A percentile compares a stretch with the other conserved stretches of the same genome.
Evolutionary conservation across 2,113 vertebrate species (phyloP).

Genomic region (Cisticola juncidis): DNA sequence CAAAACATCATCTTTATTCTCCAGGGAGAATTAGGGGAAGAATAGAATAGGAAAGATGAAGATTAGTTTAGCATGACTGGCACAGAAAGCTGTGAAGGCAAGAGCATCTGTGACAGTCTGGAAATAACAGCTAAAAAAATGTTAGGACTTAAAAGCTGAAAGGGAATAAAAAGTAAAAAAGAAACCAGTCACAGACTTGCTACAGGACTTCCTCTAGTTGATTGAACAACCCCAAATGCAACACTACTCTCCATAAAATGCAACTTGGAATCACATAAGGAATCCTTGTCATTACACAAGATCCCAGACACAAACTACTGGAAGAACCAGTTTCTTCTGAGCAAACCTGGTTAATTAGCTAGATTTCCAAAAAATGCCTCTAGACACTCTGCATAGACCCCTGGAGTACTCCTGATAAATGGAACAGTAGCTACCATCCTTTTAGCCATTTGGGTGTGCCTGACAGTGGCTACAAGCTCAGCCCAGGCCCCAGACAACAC

Average conservation of each 20-base stretch:
- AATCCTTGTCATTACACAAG: neutral
- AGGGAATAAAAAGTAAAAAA: neutral
- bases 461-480: neutral
- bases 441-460: neutral
- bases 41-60: neutral
- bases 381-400: neutral
- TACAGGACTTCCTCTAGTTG: neutral
- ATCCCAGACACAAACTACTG: neutral
- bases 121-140: neutral
- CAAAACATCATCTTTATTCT: neutral
- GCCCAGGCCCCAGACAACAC: neutral
- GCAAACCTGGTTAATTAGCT: neutral
- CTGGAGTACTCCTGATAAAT: neutral
- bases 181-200: neutral
- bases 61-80: neutral
- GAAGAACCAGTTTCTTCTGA: neutral
- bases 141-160: neutral
- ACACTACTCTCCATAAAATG: neutral
- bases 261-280: neutral
- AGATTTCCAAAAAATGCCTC: neutral
- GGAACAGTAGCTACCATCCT: rapidly evolving
- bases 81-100: neutral
- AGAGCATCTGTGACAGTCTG: neutral
- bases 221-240: neutral
- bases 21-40: neutral